phyloP scores from a whole-genome alignment of 2,888 invertebrate genomes.

The Rhagium mordax region DNA sequence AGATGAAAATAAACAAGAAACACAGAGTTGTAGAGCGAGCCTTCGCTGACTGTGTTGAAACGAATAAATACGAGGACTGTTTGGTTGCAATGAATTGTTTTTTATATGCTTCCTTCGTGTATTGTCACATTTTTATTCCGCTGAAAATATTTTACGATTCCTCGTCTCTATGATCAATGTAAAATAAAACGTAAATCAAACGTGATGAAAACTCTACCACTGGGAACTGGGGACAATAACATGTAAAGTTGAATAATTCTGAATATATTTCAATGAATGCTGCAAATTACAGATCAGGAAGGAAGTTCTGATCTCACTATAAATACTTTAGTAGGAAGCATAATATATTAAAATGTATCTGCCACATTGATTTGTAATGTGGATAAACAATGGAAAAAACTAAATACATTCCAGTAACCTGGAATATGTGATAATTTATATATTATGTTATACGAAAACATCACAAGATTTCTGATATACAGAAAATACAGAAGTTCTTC shows the following conservation, averaged over 20 bases:
- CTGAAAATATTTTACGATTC: conserved; percentile 18
- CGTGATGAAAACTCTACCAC: conserved; percentile 1
- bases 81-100: conserved; percentile 23
- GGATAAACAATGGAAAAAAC: no score
- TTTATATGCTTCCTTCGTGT: conserved; percentile 12
- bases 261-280: background rate
- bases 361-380: no score
- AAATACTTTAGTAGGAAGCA: no score
- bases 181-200: background rate
- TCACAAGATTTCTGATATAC: no score
- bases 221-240: background rate
- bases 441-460: no score
- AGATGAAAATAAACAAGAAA: conserved; percentile 12
- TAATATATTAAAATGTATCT: no score
- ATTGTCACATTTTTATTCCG: conserved; percentile 18
- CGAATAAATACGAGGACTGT: conserved; percentile 18
- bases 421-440: no score
- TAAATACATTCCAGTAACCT: no score
- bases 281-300: no score
- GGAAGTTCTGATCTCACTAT: no score
- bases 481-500: no score
- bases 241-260: background rate
- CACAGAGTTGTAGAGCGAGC: background rate
- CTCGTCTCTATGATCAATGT: conserved; percentile 7
- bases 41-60: background rate